Base-by-base conservation (phyloP, 2,888 invertebrate species). In the Heliconius ismenius region DNA sequence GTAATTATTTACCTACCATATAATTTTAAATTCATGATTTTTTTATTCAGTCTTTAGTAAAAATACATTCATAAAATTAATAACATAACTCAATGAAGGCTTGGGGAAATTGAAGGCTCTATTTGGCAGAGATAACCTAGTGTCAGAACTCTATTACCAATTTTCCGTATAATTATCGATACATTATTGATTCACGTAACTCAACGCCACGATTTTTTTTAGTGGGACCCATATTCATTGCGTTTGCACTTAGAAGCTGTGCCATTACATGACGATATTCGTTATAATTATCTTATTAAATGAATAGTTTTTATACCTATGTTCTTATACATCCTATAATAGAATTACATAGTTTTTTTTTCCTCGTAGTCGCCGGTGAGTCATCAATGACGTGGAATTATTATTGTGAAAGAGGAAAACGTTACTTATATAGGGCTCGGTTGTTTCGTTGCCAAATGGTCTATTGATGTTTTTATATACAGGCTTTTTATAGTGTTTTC, bases 371-470 rank as follows among this genome's bases (percentile, higher is more conserved):
- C 7, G 58, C 70, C 69, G 60, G 28, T 79, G 76, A 77, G 39
- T 79, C 79, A 79, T 77, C 76, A 54, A 67, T 77, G 67, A 76
- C 39, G n/a, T 13, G 60, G 63, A 39, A 63, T 39, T 70, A 62
- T n/a, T 62, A 62, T 65, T 65, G 36, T 65, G 39, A 65, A 73
- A 75, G 77, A 77, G 76, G 76, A 76, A 77, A 79, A 74, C 26
- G 24, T 62, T 73, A 49, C 39, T 36, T n/a, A 32, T 69, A 43
- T 63, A 70, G 54, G 54, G 58, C n/a, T 54, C 36, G 24, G 7
- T 54, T 72, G 28, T 26, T n/a, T 15, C 3, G 36, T 72, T 58
- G 58, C 72, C 76, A 72, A 76, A 32, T 49, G 43, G 36, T 43
- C 15, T 36, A 39, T 67, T 28, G 64, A 18, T 28, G 24, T 2